Evolutionary conservation across 2,888 invertebrate species (phyloP).

Genomic region (Tromatobia lineatoria): DNA sequence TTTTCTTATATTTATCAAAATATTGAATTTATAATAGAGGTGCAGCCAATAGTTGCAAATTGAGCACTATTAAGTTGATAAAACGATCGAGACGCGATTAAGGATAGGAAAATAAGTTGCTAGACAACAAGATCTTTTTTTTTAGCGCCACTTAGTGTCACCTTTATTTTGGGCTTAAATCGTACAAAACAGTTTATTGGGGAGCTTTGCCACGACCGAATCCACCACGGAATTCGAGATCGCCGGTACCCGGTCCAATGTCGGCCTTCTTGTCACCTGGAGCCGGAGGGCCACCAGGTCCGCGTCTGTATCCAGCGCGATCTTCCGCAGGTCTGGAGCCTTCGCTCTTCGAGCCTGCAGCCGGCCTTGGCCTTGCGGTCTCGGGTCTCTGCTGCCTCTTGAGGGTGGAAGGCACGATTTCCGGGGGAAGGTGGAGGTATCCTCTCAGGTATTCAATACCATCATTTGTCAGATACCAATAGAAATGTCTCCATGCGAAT

Average conservation of each 20-base stretch:
- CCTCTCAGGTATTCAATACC: slow-evolving; percentile 98
- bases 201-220: slow-evolving; percentile 84
- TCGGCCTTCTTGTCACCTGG: slow-evolving; percentile 97
- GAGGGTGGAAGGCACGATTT: slow-evolving; percentile 99
- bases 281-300: slow-evolving; percentile 88
- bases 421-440: slow-evolving; percentile 98
- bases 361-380: slow-evolving; percentile 92
- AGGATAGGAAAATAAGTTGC: neutral
- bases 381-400: slow-evolving; percentile 96
- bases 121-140: slow-evolving; percentile 26
- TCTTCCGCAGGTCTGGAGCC: slow-evolving; percentile 92
- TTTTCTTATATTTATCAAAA: too few species aligned
- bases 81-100: too few species aligned
- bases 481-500: slow-evolving; percentile 99
- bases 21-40: too few species aligned
- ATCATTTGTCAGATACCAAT: slow-evolving; percentile 99
- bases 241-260: slow-evolving; percentile 97
- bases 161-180: slow-evolving; percentile 68
- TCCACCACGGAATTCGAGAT: slow-evolving; percentile 93
- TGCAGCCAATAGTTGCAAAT: too few species aligned
- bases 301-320: slow-evolving; percentile 93
- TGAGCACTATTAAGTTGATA: too few species aligned
- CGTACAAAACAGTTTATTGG: slow-evolving; percentile 77
- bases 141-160: slow-evolving; percentile 60
- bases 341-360: slow-evolving; percentile 90